Conservation (phyloP, 2,113 vertebrate genomes). For the Pomatorhinus ruficollis region DNA sequence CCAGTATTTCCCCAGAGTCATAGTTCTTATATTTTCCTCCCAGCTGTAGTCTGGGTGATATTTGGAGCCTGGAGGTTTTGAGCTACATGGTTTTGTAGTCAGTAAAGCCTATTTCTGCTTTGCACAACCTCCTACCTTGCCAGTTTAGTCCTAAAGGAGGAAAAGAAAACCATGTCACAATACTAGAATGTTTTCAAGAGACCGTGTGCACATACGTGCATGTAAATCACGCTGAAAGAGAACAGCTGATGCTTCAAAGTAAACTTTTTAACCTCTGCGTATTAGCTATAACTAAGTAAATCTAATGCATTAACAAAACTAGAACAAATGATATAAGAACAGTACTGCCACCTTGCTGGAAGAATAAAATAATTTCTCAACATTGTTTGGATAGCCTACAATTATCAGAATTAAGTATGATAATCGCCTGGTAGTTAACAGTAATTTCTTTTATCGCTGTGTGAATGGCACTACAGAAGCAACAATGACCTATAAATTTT, state of each 20-base stretch:
- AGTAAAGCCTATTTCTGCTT: background rate
- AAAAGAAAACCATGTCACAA: conserved; percentile 44
- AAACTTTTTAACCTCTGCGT: conserved; percentile 47
- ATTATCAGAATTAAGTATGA: conserved; percentile 67
- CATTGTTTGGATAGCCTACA: conserved; percentile 51
- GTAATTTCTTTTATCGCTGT: conserved; percentile 61
- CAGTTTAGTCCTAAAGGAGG: background rate
- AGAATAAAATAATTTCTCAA: conserved; percentile 50
- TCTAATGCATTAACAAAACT: conserved; percentile 23
- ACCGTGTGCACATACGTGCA: background rate
- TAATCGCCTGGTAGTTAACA: conserved; percentile 68
- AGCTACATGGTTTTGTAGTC: background rate
- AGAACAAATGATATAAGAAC: background rate
- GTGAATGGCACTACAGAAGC: conserved; percentile 53
- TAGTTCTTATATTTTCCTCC: background rate
- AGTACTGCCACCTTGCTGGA: conserved; percentile 52
- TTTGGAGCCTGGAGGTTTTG: background rate
- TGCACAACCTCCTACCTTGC: background rate
- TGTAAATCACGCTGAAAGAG: background rate
- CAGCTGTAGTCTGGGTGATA: background rate
- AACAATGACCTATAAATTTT: conserved; percentile 62
- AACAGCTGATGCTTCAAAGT: conserved; percentile 19
- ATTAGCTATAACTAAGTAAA: background rate
- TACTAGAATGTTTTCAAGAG: conserved; percentile 23
- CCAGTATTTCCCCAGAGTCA: background rate